These are phyloP conservation scores for Halcyon chelicuti DNA, from an alignment of 2,797 vertebrate genomes.

Conservation along the genomic window DNA sequence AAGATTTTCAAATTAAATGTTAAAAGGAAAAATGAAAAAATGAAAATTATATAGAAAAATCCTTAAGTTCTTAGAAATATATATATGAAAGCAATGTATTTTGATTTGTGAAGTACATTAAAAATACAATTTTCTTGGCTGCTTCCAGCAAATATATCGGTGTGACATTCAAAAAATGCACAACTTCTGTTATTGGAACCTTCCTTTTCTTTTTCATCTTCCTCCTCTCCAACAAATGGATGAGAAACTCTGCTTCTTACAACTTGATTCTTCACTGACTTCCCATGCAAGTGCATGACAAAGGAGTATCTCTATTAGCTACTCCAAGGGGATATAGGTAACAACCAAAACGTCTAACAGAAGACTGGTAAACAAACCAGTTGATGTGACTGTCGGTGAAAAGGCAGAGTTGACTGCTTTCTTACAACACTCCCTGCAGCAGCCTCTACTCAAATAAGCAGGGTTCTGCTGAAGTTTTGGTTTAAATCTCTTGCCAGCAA, in stretches of 20 bases:
- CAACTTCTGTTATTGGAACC: background rate
- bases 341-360: background rate
- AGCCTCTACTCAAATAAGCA: background rate
- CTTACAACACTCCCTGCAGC: background rate
- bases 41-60: background rate
- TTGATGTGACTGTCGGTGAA: background rate
- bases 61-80: background rate
- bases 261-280: background rate
- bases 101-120: background rate
- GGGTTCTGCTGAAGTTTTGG: background rate
- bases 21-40: background rate
- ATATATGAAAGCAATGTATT: background rate
- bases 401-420: background rate
- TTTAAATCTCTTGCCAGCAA: background rate
- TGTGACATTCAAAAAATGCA: background rate
- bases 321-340: background rate
- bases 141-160: background rate
- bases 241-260: background rate
- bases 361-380: background rate
- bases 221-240: background rate
- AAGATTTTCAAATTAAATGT: background rate
- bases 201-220: background rate
- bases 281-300: background rate
- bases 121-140: background rate
- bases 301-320: background rate